Base-by-base conservation (phyloP, 2,888 invertebrate genomes). In the Drosophila sordidapex region DNA sequence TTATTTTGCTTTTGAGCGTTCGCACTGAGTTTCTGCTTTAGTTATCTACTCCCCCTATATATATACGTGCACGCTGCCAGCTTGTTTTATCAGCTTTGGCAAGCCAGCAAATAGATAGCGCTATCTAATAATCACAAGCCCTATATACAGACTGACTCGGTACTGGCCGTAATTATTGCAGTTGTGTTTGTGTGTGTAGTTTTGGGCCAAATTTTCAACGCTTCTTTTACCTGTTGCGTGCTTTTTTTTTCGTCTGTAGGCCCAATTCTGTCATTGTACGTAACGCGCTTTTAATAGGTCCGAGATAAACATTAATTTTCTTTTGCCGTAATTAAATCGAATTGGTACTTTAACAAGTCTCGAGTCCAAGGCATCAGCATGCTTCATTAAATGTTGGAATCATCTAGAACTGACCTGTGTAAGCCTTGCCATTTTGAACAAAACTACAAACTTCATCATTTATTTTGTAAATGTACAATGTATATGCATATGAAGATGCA, bases 21-120 rank as follows among this genome's bases (percentile, higher is more conserved):
- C 65, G 27, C 40, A 52, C 36, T 67, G 58, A 51, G 35, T 57
- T 58, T 69, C 38, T 70, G 53, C 46, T 53, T 43, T 40, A 53
- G 27, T 65, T 87, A 74, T 77, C 74, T 67, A 11, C 61, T 43
- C 52, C 36, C 13, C 27, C 31, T 25, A 53, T 31, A 25, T 46
- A 36, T 36, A 36, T 29, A 29, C 36, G 36, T n/a, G 35, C 59
- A 49, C 49, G 43, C 49, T 61, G 57, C 27, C 25, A 35, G 64
- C 60, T 70, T 57, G 60, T 58, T 79, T 88, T 90, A 85, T 88
- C 85, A 89, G 90, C 90, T 88, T 90, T 90, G 80, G 89, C 85
- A 83, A 80, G 86, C 80, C 77, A 74, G 62, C 67, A 61, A 71
- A 63, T 51, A 73, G 89, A 85, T 90, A 90, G 74, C 81, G 63